phyloP scores from a whole-genome alignment of 2,113 vertebrate genomes.

The Sinocyclocheilus rhinocerous region DNA sequence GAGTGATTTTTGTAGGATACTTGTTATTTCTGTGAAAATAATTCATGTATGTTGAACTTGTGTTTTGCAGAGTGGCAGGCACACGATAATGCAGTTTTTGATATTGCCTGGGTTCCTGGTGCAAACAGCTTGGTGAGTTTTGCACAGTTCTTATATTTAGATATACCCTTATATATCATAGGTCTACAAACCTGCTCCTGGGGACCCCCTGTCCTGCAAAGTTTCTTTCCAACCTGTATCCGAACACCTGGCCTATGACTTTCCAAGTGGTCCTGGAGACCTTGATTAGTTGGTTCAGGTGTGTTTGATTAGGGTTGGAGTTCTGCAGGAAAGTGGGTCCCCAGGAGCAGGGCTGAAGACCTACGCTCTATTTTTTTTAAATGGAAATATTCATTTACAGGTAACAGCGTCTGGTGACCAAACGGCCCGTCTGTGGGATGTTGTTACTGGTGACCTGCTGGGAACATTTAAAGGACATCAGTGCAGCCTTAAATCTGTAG shows the following conservation, averaged over 20 bases:
- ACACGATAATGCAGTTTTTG: slow-evolving; percentile 96
- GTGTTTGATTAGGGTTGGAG: too few species aligned
- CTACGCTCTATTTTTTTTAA: background rate
- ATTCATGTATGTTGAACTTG: slow-evolving; percentile 18
- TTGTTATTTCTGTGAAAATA: too few species aligned
- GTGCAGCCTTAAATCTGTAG: slow-evolving; percentile 95
- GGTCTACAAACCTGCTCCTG: too few species aligned
- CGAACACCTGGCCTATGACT: too few species aligned
- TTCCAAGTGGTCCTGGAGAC: too few species aligned
- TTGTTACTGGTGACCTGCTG: slow-evolving; percentile 84
- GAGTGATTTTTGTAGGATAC: background rate
- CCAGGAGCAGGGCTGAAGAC: too few species aligned
- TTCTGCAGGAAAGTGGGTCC: too few species aligned
- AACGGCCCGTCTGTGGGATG: slow-evolving; percentile 92
- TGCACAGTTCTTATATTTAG: too few species aligned
- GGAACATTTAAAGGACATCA: slow-evolving; percentile 94
- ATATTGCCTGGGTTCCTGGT: slow-evolving; percentile 95
- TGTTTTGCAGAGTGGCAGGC: slow-evolving; percentile 88
- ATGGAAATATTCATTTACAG: slow-evolving; percentile 67
- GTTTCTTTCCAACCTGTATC: too few species aligned
- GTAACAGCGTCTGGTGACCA: slow-evolving; percentile 97
- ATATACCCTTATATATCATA: too few species aligned
- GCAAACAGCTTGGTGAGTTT: slow-evolving; percentile 86
- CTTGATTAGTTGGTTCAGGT: too few species aligned
- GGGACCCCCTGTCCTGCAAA: too few species aligned